Evolutionary conservation across 2,797 vertebrate species (phyloP), one percentile per base, ranked within the genome.

Genomic region (Megalops cyprinoides): DNA sequence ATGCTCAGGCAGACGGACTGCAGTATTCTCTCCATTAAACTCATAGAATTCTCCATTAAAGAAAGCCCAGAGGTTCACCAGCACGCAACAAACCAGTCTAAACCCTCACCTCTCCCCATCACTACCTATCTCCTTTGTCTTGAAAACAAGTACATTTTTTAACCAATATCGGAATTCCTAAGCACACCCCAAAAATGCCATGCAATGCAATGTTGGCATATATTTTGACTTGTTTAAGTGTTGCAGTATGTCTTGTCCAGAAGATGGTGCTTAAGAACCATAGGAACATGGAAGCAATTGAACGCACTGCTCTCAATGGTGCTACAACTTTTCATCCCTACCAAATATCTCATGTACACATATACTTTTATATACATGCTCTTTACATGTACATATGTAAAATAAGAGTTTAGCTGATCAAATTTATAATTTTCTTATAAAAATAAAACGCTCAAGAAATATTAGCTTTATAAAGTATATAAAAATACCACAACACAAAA

Each of bases 381-480:
- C 39, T 75, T 79, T 81, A 76, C 67, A 79, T 82, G 71, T 82
- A 82, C 71, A 74, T 82, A 62, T 82, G 76, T 82, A 78, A 71
- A 82, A 82, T 86, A 89, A 74, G 90, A 94, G 91, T 94, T 92
- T 85, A 94, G 95, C 96, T 95, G 95, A 97, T 95, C 95, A 95
- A 94, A 95, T 95, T 93, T 93, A 91, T 94, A 94, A 95, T 96
- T 97, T 71, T 96, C 96, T 97, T 96, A 97, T 99, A 99, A 99
- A 98, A 97, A 97, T 97, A 98, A 98, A 98, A 95, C 95, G 95
- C 96, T 98, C 96, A 96, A 97, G 96, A 97, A 97, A 96, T 97
- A 97, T 97, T 96, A 96, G 96, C 96, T 98, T 98, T 98, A 98
- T 98, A 98, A 99, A 98, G 97, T 97, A 98, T 98, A 99, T 96